Evolutionary conservation across 2,888 invertebrate species (phyloP).

Genomic region (Noctua janthe): DNA sequence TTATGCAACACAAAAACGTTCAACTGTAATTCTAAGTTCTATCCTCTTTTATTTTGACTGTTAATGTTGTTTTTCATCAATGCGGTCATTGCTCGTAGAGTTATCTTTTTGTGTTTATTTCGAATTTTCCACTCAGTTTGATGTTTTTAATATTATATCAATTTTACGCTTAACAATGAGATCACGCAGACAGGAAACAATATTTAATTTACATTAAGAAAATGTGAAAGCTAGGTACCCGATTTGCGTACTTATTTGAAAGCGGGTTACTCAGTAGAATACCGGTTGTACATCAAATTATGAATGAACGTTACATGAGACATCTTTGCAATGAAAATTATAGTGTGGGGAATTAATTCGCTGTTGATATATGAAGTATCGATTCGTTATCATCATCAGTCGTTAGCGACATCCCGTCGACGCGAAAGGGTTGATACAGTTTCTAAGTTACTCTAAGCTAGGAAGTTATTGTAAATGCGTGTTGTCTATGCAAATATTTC

Average conservation of each 20-base stretch:
- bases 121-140: conserved; percentile 48
- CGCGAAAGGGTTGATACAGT: conserved; percentile 25
- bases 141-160: conserved; percentile 43
- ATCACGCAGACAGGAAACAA: conserved; percentile 28
- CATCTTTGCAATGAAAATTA: conserved; percentile 33
- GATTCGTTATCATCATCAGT: conserved; percentile 33
- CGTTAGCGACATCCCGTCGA: conserved; percentile 17
- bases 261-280: neutral
- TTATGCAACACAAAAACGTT: conserved; percentile 76
- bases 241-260: conserved; percentile 15
- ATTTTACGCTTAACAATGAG: conserved; percentile 18
- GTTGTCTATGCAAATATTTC: conserved; percentile 34
- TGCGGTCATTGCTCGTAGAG: conserved; percentile 61
- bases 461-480: conserved; percentile 28
- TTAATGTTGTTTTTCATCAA: conserved; percentile 64
- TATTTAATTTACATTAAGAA: conserved; percentile 32
- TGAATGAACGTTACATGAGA: conserved; percentile 8
- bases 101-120: conserved; percentile 42
- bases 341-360: conserved; percentile 30
- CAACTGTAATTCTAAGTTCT: conserved; percentile 65
- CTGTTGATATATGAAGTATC: conserved; percentile 13
- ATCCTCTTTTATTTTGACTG: conserved; percentile 61
- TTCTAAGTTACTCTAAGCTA: conserved; percentile 21
- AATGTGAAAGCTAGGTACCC: conserved; percentile 39
- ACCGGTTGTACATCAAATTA: conserved; percentile 14